Percentiles rank a stretch among this genome's conserved stretches.
Conservation (phyloP, 2,113 vertebrate genomes). For the Corythornis cristatus region DNA sequence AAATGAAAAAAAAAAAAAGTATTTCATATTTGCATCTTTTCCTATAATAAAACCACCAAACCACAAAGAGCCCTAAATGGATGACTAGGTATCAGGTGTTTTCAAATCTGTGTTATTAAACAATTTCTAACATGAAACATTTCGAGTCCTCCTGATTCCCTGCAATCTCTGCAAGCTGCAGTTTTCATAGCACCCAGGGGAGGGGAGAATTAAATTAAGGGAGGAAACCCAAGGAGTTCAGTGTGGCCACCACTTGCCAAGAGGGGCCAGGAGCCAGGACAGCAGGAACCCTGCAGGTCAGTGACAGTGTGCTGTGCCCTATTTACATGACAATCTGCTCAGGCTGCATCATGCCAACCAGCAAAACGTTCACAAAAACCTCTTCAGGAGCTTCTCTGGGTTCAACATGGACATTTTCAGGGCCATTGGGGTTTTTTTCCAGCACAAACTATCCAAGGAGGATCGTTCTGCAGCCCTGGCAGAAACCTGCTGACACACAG, state of each 20-base stretch:
- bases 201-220: not conserved
- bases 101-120: not conserved
- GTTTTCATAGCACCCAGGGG: not conserved
- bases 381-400: not conserved
- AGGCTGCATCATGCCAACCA: not conserved
- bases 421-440: not conserved
- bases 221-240: not conserved
- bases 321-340: conserved; percentile 19
- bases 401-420: not conserved
- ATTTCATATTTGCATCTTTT: not conserved
- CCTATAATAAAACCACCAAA: not conserved
- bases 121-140: not conserved
- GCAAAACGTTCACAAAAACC: not conserved
- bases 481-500: not conserved
- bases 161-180: not conserved
- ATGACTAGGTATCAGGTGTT: not conserved
- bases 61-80: not conserved
- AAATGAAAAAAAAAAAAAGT: not conserved
- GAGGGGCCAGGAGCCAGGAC: not conserved
- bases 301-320: not conserved
- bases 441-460: accelerated
- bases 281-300: not conserved
- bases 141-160: not conserved
- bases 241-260: not conserved
- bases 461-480: not conserved